Conservation (phyloP, 2,888 invertebrate species). For the Chironomus riparius region DNA sequence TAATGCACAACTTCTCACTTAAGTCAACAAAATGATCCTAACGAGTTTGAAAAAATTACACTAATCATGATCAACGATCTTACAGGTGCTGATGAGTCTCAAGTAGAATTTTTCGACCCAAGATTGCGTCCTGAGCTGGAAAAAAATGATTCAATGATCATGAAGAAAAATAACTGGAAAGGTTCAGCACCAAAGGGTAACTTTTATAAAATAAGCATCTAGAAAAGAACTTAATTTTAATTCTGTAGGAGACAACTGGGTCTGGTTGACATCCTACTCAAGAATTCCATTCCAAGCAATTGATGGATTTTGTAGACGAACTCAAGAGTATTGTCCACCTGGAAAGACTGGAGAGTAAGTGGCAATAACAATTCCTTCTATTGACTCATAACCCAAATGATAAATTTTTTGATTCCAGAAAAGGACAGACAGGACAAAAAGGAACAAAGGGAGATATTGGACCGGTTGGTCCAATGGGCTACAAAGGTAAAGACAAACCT, state of each 20-base stretch:
- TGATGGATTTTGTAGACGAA: constrained; percentile 74
- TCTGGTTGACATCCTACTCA: constrained; percentile 79
- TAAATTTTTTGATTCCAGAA: not conserved
- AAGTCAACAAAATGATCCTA: too few relatives aligned
- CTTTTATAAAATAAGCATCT: not conserved
- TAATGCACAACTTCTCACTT: too few relatives aligned
- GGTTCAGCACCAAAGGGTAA: constrained; percentile 56
- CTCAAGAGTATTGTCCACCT: constrained; percentile 70
- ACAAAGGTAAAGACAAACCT: not conserved
- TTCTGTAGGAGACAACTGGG: constrained; percentile 56
- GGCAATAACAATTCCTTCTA: too few relatives aligned
- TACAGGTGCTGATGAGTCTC: constrained; percentile 41
- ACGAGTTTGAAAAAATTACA: too few relatives aligned
- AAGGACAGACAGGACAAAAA: not conserved
- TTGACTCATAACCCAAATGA: too few relatives aligned
- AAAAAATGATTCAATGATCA: constrained; percentile 54
- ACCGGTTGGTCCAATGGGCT: not conserved
- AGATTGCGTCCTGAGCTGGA: constrained; percentile 56
- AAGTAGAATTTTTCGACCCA: constrained; percentile 65
- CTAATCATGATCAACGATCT: too few relatives aligned
- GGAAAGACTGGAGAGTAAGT: constrained; percentile 57
- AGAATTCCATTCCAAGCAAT: constrained; percentile 76
- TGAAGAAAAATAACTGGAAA: constrained; percentile 51
- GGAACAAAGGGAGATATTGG: constrained; percentile 1
- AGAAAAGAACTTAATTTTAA: not conserved